A percentile compares a stretch with the other conserved stretches of the same genome.
phyloP scores from a whole-genome alignment of 2,797 vertebrate species.

The Acanthis flammea region DNA sequence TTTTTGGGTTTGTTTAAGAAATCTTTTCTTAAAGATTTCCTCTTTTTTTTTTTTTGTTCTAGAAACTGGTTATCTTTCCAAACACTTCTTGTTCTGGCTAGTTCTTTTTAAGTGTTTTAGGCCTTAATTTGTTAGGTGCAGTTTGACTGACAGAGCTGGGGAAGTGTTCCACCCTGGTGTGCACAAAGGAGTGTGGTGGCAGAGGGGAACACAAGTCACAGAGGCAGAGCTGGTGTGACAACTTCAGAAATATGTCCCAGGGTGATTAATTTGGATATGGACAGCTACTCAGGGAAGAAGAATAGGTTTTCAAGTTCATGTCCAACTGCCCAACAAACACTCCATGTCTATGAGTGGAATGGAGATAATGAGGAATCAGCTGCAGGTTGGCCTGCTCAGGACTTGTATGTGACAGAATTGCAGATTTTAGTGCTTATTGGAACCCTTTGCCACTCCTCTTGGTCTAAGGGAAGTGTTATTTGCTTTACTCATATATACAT shows the following conservation, averaged over 20 bases:
- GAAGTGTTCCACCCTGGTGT: not conserved
- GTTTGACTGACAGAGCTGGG: not conserved
- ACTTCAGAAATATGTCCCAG: not conserved
- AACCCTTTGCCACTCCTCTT: not conserved
- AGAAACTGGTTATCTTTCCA: not conserved
- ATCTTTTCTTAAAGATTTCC: not conserved
- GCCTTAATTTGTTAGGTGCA: not conserved
- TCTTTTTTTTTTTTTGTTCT: not conserved
- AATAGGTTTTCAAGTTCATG: not conserved
- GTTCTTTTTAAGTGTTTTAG: not conserved
- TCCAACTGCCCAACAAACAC: not conserved
- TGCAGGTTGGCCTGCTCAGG: not conserved
- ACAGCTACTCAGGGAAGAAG: not conserved
- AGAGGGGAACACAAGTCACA: not conserved
- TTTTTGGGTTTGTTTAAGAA: not conserved
- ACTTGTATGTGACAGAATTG: not conserved
- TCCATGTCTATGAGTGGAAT: not conserved
- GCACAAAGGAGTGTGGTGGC: not conserved
- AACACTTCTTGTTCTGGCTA: not conserved
- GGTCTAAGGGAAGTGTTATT: not conserved
- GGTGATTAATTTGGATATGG: not conserved
- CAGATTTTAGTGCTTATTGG: not conserved
- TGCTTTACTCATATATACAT: not conserved
- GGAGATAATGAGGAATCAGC: not conserved
- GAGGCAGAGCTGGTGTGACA: not conserved